Conservation (phyloP, 2,113 vertebrate species). For the Chinchilla lanigera region DNA sequence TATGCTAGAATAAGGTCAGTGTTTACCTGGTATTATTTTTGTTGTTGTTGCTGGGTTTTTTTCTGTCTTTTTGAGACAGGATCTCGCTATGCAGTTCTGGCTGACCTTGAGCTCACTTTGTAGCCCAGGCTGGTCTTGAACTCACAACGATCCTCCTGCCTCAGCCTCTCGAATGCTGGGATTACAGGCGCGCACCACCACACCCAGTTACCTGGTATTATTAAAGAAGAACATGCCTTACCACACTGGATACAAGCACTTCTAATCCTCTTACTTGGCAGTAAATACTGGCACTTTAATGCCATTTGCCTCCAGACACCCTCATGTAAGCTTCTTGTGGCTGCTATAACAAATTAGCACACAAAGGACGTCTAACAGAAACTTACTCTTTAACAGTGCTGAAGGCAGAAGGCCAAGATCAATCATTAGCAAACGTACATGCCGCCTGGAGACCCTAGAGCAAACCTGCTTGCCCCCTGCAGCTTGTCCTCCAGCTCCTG, state of each 20-base stretch:
- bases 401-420: background rate
- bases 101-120: too few relatives aligned
- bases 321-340: background rate
- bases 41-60: too few relatives aligned
- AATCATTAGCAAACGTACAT: background rate
- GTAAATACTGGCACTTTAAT: background rate
- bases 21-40: slow-evolving; percentile 7
- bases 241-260: slow-evolving; percentile 13
- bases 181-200: too few relatives aligned
- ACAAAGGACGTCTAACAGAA: background rate
- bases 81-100: too few relatives aligned
- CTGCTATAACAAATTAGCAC: background rate
- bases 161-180: too few relatives aligned
- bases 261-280: background rate
- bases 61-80: too few relatives aligned
- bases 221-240: background rate
- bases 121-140: too few relatives aligned
- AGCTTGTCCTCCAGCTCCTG: background rate
- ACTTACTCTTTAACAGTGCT: background rate
- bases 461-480: background rate
- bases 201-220: too few relatives aligned
- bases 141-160: too few relatives aligned
- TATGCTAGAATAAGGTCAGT: background rate
- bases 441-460: background rate
- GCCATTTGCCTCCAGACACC: background rate